Evolutionary conservation across 2,797 vertebrate species (phyloP), one percentile per base, ranked within the genome.

Genomic region (Thunnus albacares): DNA sequence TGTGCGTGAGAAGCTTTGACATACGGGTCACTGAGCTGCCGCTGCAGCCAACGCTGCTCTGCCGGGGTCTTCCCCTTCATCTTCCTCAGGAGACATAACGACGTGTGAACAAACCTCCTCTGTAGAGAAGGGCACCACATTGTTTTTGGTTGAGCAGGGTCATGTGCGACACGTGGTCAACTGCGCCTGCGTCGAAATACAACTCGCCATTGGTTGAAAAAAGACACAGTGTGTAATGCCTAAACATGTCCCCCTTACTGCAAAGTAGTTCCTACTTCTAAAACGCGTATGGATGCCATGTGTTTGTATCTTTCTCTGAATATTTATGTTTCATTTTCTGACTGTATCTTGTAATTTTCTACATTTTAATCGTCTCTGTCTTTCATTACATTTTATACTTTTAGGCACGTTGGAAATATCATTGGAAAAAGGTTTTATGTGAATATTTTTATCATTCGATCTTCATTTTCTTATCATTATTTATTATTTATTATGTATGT

Each of bases 1-100:
- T 94, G 95, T 2, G 5, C 62, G 43, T 94, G 97, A 0, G 97
- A 90, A 0, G 96, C 97, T 93, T 96, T 98, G 33, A 99, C 97
- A 43, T 96, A 99, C 0, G 97, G 98, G 84, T 99, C 98, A 57
- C 33, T 96, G 20, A 93, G 72, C 52, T 99, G 98, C 17, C 97
- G 92, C 18, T 35, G 61, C 45, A 99, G 2, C 98, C 98, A 99
- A 17, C 86, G 86, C 57, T 97, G 95, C 77, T 97, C 97, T 0
- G 96, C 57, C 0, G 92, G 82, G 0, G 83, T 96, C 82, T 92
- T 97, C 8, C 90, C 87, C 83, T 93, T 95, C 18, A 77, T 49
- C 49, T 91, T 95, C 83, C 95, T 96, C 73, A 90, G 72, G 4
- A 61, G 10, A n/a, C 69, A 14, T 0, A 0, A n/a, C 0, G 95